phyloP scores from a whole-genome alignment of 2,797 vertebrate genomes.

The Amblyopsis hoosieri region DNA sequence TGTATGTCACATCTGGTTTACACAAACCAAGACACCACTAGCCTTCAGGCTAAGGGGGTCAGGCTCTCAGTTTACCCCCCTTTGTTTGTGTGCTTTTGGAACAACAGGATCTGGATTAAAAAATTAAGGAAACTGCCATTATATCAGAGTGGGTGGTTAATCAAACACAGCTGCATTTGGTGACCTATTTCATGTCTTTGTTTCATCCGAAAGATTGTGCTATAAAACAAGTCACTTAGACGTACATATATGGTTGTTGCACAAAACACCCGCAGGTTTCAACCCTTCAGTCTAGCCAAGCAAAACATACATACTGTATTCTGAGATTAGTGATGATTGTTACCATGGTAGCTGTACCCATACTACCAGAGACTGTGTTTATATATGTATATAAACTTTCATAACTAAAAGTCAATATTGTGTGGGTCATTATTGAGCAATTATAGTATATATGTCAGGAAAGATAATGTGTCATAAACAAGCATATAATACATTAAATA shows the following conservation, averaged over 20 bases:
- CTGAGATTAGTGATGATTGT: constrained; percentile 16
- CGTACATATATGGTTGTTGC: constrained; percentile 38
- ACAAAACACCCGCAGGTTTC: constrained; percentile 51
- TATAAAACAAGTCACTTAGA: constrained; percentile 36
- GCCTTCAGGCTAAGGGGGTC: constrained; percentile 20
- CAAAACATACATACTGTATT: constrained; percentile 29
- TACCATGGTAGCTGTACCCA: constrained; percentile 30
- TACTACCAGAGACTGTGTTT: not conserved
- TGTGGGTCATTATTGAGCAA: not conserved
- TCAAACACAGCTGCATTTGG: constrained; percentile 18
- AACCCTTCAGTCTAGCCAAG: constrained; percentile 50
- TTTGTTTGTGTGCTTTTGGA: constrained; percentile 5
- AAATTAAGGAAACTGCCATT: not conserved
- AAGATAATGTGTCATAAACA: constrained; percentile 37
- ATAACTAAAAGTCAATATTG: constrained; percentile 16
- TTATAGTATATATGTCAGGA: constrained; percentile 27
- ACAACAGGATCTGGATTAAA: constrained; percentile 16
- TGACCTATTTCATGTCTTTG: not conserved
- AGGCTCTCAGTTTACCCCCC: constrained; percentile 17
- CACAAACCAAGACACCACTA: constrained; percentile 57
- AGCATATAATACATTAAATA: constrained; percentile 18
- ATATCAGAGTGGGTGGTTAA: not conserved
- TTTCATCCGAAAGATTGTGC: constrained; percentile 8
- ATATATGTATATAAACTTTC: constrained; percentile 2
- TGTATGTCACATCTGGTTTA: constrained; percentile 62